Conservation (phyloP, 1,140 invertebrate genomes). For the Tribolium castaneum region DNA sequence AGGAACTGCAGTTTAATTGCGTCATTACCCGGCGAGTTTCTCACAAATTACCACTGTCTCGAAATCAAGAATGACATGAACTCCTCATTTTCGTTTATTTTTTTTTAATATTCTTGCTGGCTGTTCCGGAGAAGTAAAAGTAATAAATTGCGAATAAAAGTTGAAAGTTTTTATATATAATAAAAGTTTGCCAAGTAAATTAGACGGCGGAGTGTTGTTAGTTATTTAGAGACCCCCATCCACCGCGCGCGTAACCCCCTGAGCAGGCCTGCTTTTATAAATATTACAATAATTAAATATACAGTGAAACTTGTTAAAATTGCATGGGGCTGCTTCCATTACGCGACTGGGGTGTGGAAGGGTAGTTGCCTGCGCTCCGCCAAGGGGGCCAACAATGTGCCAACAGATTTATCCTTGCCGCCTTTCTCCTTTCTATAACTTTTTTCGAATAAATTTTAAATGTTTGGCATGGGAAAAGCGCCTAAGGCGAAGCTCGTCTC, state of each 20-base stretch:
- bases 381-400: slow-evolving; percentile 12
- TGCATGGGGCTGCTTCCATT: slow-evolving; percentile 51
- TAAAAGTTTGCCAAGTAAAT: slow-evolving; percentile 54
- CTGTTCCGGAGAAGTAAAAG: slow-evolving; percentile 37
- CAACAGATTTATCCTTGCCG: slow-evolving; percentile 15
- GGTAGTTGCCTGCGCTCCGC: slow-evolving; percentile 16
- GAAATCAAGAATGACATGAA: not conserved
- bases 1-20: slow-evolving; percentile 5
- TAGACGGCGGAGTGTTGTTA: slow-evolving; percentile 50
- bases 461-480: not conserved
- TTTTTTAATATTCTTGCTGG: slow-evolving; percentile 28
- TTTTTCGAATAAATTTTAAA: not conserved
- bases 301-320: slow-evolving; percentile 55
- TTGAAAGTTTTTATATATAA: slow-evolving; percentile 53
- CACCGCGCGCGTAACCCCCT: slow-evolving; percentile 35
- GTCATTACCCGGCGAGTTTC: slow-evolving; percentile 15
- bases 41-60: slow-evolving; percentile 22
- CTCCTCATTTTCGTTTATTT: not conserved
- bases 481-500: not conserved
- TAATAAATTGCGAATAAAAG: slow-evolving; percentile 47
- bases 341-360: slow-evolving; percentile 47
- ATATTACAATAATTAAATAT: slow-evolving; percentile 58
- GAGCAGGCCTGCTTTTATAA: slow-evolving; percentile 53
- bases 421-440: not conserved
- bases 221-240: slow-evolving; percentile 46